Conservation (phyloP, 1,140 invertebrate species). For the Philotrypesis tridentata region DNA sequence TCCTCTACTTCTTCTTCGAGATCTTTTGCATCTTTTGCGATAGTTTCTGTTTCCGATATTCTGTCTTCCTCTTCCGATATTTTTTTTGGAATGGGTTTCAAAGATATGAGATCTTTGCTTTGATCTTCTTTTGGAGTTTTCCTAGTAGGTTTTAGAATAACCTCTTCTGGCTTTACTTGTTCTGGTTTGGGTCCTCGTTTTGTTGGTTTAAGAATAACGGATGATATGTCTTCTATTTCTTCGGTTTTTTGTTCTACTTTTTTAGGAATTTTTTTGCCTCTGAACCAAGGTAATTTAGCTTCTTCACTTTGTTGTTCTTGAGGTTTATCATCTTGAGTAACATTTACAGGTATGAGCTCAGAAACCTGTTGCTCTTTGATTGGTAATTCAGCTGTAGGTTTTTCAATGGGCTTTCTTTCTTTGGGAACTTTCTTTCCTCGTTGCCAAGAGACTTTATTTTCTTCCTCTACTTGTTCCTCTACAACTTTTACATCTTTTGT, state of each 20-base stretch:
- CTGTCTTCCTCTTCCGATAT: constrained; percentile 26
- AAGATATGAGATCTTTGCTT: neutral
- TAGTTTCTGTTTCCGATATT: constrained; percentile 26
- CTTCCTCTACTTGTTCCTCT: neutral
- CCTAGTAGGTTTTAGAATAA: neutral
- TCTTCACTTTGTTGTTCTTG: constrained; percentile 56
- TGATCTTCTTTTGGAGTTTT: neutral
- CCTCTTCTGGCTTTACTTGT: neutral
- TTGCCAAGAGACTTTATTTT: constrained; percentile 49
- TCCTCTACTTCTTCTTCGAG: constrained; percentile 63
- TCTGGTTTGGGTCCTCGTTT: constrained; percentile 56
- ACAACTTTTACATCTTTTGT: constrained; percentile 22
- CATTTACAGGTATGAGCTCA: constrained; percentile 50
- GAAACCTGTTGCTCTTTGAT: constrained; percentile 65
- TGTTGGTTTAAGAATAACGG: constrained; percentile 49
- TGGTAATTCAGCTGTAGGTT: constrained; percentile 32
- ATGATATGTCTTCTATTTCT: constrained; percentile 59
- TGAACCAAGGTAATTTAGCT: constrained; percentile 46
- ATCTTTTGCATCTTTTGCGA: constrained; percentile 5
- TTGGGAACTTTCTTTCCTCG: constrained; percentile 47
- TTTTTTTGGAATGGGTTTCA: constrained; percentile 46
- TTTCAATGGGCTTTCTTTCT: constrained; percentile 19
- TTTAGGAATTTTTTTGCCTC: constrained; percentile 44
- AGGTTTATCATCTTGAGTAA: constrained; percentile 14
- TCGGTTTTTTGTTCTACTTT: constrained; percentile 34